Evolutionary conservation across 2,888 invertebrate species (phyloP).

Genomic region (Tanytarsus gracilentus): DNA sequence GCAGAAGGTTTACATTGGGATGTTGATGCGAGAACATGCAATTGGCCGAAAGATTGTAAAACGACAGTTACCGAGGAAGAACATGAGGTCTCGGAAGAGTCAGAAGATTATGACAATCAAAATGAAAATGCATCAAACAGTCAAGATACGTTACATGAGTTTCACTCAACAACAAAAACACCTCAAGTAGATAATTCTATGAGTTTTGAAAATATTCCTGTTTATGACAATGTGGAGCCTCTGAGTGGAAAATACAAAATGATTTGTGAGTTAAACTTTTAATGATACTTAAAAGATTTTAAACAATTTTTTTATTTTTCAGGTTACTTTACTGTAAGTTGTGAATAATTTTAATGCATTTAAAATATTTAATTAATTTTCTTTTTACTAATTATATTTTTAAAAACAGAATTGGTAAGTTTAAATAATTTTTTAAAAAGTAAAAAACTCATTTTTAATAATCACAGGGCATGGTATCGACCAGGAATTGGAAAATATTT

Average conservation of each 20-base stretch:
- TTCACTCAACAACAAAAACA: conserved; percentile 34
- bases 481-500: conserved; percentile 71
- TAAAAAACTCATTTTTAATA: too few species aligned
- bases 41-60: conserved; percentile 55
- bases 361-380: too few species aligned
- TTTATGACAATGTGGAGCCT: conserved; percentile 42
- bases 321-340: too few species aligned
- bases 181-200: conserved; percentile 31
- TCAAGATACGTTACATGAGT: conserved; percentile 30
- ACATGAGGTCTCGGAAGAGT: conserved; percentile 29
- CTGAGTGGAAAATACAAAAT: conserved; percentile 65
- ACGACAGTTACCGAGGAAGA: conserved; percentile 50
- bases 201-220: conserved; percentile 34
- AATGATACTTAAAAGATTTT: too few species aligned
- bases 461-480: conserved; percentile 91
- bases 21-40: conserved; percentile 56
- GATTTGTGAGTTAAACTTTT: conserved; percentile 85
- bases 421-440: too few species aligned
- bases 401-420: too few species aligned
- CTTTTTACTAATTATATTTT: too few species aligned
- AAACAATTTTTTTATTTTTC: too few species aligned
- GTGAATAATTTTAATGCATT: too few species aligned
- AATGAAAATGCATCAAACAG: conserved; percentile 21
- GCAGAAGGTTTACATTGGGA: conserved; percentile 66
- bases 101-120: too few species aligned